phyloP scores from a whole-genome alignment of 2,888 invertebrate species.

The Psylliodes chrysocephalus region DNA sequence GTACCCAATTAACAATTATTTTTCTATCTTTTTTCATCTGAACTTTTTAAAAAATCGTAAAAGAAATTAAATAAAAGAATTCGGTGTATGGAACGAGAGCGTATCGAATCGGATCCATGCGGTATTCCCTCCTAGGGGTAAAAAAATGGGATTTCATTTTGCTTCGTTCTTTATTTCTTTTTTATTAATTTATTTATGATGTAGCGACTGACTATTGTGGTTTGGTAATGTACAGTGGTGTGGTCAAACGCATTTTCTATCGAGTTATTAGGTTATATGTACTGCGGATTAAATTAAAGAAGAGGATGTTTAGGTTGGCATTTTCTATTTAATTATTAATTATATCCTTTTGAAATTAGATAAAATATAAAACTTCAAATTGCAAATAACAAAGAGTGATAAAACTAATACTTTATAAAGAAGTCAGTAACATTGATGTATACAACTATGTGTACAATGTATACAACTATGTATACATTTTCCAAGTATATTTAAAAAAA shows the following conservation, averaged over 20 bases:
- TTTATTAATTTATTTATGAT: neutral
- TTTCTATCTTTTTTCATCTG: neutral
- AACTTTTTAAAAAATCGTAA: neutral
- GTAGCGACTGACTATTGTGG: neutral
- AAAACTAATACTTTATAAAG: too few species aligned
- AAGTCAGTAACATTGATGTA: too few species aligned
- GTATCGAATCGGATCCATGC: neutral
- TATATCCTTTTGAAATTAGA: too few species aligned
- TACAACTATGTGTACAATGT: too few species aligned
- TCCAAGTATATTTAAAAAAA: too few species aligned
- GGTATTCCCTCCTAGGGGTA: neutral
- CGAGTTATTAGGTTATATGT: too few species aligned
- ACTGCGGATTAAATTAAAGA: too few species aligned
- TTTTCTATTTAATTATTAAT: too few species aligned
- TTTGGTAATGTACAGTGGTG: neutral
- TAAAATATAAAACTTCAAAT: too few species aligned
- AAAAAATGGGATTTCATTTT: constrained; percentile 1
- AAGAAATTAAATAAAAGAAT: neutral
- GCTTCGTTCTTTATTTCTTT: neutral
- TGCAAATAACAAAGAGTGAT: too few species aligned
- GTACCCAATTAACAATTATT: neutral
- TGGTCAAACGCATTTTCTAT: neutral
- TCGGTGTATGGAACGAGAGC: neutral
- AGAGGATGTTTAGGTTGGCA: too few species aligned
- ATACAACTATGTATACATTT: too few species aligned